phyloP scores from a whole-genome alignment of 2,888 invertebrate genomes.

The Amblyjoppa fuscipennis region DNA sequence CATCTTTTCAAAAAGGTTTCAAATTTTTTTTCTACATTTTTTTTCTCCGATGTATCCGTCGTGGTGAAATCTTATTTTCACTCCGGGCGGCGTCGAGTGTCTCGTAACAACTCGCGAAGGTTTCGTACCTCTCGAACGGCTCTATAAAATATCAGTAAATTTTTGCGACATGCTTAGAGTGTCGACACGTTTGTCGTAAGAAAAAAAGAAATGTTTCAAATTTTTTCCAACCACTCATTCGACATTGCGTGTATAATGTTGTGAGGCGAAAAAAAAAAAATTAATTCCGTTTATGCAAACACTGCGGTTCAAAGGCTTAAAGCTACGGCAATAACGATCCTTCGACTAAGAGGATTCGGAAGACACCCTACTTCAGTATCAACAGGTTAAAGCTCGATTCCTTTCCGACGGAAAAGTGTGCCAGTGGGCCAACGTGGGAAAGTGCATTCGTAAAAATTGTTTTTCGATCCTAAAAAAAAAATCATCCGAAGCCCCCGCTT shows the following conservation, averaged over 20 bases:
- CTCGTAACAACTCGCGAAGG: no score
- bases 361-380: conserved; percentile 12
- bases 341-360: conserved; percentile 8
- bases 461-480: conserved; percentile 16
- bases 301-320: not conserved
- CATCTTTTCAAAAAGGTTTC: no score
- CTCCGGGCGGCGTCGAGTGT: no score
- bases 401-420: conserved; percentile 5
- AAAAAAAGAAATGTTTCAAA: not conserved
- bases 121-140: no score
- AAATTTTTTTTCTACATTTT: no score
- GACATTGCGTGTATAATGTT: not conserved
- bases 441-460: conserved; percentile 14
- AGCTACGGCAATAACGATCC: conserved; percentile 3
- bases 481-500: not conserved
- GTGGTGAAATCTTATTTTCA: no score
- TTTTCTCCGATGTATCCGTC: no score
- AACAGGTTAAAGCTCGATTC: conserved; percentile 10
- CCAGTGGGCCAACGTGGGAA: not conserved
- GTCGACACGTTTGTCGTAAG: no score
- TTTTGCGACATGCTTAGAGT: no score
- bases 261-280: not conserved
- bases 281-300: not conserved
- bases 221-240: conserved; percentile 11
- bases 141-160: no score